These are phyloP conservation scores for Eretmochelys imbricata DNA, from an alignment of 2,113 vertebrate species.

Conservation along the genomic window DNA sequence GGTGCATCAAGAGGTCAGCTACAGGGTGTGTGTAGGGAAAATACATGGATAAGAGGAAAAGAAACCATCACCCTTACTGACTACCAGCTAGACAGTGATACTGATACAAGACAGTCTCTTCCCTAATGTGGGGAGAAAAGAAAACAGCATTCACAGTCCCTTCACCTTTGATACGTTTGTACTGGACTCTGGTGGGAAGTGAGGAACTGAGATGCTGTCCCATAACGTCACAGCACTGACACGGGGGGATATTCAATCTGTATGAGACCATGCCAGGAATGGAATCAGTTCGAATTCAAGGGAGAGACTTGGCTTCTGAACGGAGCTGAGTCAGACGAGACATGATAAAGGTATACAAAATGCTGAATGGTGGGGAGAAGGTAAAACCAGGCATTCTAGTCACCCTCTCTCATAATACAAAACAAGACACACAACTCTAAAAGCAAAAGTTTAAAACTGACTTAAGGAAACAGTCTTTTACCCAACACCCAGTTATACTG, in stretches of 20 bases:
- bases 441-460: background rate
- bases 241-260: background rate
- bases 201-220: background rate
- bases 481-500: background rate
- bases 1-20: background rate
- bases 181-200: background rate
- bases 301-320: background rate
- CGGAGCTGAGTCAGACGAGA: background rate
- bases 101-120: background rate
- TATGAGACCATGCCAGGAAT: background rate
- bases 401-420: fast-evolving
- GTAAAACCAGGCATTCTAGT: background rate
- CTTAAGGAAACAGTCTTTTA: background rate
- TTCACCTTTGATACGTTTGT: background rate
- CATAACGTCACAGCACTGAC: background rate
- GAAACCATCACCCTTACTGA: background rate
- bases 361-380: background rate
- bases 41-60: background rate
- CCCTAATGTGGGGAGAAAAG: background rate
- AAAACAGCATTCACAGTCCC: background rate
- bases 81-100: background rate
- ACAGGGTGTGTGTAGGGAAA: background rate
- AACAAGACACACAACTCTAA: background rate
- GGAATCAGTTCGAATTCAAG: background rate
- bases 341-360: background rate